Base-by-base conservation (phyloP, 2,888 invertebrate species). In the Stenoptilia bipunctidactyla region DNA sequence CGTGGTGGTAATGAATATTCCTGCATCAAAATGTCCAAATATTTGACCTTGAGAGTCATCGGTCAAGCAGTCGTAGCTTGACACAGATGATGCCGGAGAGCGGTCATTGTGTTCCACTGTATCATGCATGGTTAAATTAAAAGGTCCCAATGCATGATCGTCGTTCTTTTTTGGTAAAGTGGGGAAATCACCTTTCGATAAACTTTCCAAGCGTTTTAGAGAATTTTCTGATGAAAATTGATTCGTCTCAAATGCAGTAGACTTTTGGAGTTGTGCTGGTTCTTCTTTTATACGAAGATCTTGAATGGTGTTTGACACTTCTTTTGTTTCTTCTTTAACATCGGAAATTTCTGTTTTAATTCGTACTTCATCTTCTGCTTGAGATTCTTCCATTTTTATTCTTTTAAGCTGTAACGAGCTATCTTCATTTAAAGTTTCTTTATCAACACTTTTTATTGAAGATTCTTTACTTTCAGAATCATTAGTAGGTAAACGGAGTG, bases 161-260 rank as follows among this genome's bases (percentile, higher is more conserved):
- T 82, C 79, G 39, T 52, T 48, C 56, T 70, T 71, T 43, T 71
- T 75, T 27, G 66, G 49, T 15, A 61, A 47, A 42, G 62, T 69
- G n/a, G 89, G 89, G 58, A 92, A 91, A 62, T 90, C 89, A 40
- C 92, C 92, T 66, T 91, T 90, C 36, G 93, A 92, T 56, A 93
- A 84, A 67, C 89, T 91, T 82, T 93, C 93, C 55, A 93, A 82
- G 60, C 91, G 89, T 56, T 92, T 87, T 48, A 93, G 77, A 38
- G 92, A 90, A 67, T 91, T 91, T 55, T 89, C 87, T 1, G 89
- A 82, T 2, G 82, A 79, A 52, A 65, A 83, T 9, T 72, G 69
- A 8, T 58, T 35, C 4, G 13, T 14, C 13, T 4, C 6, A 5
- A 2, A 10, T 13, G 10, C 6, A 15, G 34, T 38, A 46, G 27